Evolutionary conservation across 2,797 vertebrate species (phyloP).

Genomic region (Sebastes umbrosus): DNA sequence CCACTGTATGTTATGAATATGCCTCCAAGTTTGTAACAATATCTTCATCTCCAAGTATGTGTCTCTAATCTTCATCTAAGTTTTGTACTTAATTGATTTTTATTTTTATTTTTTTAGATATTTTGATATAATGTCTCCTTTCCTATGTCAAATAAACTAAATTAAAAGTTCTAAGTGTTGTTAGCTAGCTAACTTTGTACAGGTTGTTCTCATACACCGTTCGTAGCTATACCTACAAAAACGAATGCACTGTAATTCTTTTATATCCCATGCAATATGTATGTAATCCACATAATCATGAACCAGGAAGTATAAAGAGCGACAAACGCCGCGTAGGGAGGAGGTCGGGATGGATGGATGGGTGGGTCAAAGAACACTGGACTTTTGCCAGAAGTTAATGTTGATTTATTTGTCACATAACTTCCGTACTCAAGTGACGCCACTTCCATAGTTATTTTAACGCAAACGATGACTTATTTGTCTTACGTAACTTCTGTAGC

Average conservation of each 20-base stretch:
- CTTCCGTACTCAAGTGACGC: no score
- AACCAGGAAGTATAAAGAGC: no score
- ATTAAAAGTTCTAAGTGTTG: background rate
- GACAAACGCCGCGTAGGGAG: no score
- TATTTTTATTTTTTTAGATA: background rate
- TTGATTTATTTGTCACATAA: no score
- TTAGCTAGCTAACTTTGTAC: background rate
- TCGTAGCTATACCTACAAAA: background rate
- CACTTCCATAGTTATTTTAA: no score
- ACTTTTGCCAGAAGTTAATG: no score
- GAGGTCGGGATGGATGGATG: no score
- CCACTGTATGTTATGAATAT: background rate
- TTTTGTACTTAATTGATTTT: background rate
- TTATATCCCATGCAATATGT: background rate
- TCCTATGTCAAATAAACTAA: background rate
- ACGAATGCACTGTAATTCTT: background rate
- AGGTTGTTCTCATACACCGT: background rate
- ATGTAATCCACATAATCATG: background rate
- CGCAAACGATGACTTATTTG: no score
- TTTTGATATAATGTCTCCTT: background rate
- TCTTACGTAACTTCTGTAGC: no score
- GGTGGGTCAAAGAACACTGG: no score
- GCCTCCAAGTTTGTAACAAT: background rate
- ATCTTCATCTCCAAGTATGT: background rate
- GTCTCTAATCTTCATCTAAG: background rate